Evolutionary conservation across 1,140 invertebrate species (phyloP), one percentile per base, ranked within the genome.

Genomic region (Radopholus similis): DNA sequence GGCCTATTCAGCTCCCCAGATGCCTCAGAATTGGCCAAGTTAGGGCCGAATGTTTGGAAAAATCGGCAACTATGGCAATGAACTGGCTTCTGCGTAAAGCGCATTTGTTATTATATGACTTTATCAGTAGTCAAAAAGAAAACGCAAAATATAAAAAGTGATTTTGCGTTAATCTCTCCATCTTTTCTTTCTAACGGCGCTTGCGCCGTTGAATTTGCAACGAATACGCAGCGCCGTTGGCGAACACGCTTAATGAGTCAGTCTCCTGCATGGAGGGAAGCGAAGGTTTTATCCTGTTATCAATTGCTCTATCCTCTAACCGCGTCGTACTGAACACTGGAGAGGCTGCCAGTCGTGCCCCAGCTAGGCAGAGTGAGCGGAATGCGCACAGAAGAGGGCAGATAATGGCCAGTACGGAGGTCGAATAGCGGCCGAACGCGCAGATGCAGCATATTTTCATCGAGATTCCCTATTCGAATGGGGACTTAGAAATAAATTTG

Each of bases 241-340:
- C 60, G 38, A 72, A 75, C 15, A 73, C 70, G 37, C 34, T 71
- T 30, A 71, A 21, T 15, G 58, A 53, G 34, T 73, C 69, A 6
- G 71, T 42, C 13, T 32, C 18, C 59, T 62, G 40, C 13, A 6
- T 23, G 18, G 13, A 11, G 26, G 37, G n/a, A 57, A 30, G 34
- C 38, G 23, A 28, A 15, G 21, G 37, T 37, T 28, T n/a, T 21
- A 30, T 21, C 28, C 38, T 26, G 23, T 15, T 58, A n/a, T 38
- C 8, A 59, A 59, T 11, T 59, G 21, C 6, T 26, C 11, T 26
- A 37, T 23, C 37, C 5, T 26, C 0, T 62, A 26, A 62, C 37
- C 37, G 47, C 21, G 32, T 71, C 70, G 56, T 71, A 71, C 28
- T 71, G 70, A 2, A 71, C 70, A 57, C 64, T 71, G 2, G 70